Conservation (phyloP, 2,888 invertebrate genomes). For the Calliphora vomitoria region DNA sequence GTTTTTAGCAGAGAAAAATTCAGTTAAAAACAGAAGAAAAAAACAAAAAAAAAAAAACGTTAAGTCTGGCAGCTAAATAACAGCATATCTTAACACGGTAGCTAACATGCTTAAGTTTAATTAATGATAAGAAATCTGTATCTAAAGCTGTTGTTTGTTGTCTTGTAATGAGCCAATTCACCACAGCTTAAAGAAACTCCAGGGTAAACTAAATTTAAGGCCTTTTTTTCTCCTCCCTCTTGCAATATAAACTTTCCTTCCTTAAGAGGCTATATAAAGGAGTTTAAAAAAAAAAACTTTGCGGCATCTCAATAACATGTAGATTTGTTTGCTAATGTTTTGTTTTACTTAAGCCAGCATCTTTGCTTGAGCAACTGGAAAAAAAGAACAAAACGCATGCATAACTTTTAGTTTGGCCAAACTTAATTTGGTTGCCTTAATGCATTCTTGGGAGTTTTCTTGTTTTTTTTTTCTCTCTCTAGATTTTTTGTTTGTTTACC, state of each 20-base stretch:
- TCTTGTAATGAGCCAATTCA: constrained; percentile 74
- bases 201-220: constrained; percentile 41
- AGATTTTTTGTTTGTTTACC: constrained; percentile 20
- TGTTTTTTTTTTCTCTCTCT: constrained; percentile 18
- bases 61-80: constrained; percentile 71
- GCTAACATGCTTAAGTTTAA: constrained; percentile 84
- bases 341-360: constrained; percentile 35
- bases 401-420: constrained; percentile 57
- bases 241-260: neutral
- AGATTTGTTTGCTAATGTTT: constrained; percentile 73
- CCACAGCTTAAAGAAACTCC: constrained; percentile 52
- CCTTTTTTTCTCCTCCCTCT: constrained; percentile 17
- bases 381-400: constrained; percentile 51
- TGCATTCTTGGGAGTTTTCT: constrained; percentile 51
- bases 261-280: neutral
- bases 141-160: constrained; percentile 79
- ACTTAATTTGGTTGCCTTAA: constrained; percentile 61
- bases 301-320: constrained; percentile 75
- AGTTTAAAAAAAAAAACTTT: constrained; percentile 10
- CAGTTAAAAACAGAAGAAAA: neutral
- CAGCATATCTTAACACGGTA: constrained; percentile 82
- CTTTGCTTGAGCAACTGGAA: neutral
- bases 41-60: constrained; percentile 27
- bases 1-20: constrained; percentile 4
- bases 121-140: constrained; percentile 85